Evolutionary conservation across 2,888 invertebrate genomes (phyloP).

Genomic region (Cantharis rustica): DNA sequence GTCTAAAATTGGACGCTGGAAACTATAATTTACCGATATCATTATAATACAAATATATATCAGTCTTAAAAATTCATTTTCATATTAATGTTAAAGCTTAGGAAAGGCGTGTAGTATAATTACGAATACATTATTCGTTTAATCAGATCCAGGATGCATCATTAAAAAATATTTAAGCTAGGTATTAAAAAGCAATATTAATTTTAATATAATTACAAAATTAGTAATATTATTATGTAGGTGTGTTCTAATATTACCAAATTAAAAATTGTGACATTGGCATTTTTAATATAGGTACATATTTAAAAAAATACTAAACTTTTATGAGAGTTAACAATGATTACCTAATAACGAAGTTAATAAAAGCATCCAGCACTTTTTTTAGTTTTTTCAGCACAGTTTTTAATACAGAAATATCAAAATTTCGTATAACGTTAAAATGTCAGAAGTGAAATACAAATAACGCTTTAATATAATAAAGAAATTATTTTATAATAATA

Average conservation of each 20-base stretch:
- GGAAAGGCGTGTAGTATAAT: slow-evolving; percentile 35
- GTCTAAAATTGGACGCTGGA: slow-evolving; percentile 1
- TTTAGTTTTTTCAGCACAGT: no score
- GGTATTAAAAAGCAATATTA: not conserved
- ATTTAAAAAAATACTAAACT: not conserved
- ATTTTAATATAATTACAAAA: not conserved
- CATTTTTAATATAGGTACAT: not conserved
- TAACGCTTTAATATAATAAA: not conserved
- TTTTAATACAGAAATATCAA: not conserved
- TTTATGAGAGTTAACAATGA: not conserved
- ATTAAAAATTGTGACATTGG: not conserved
- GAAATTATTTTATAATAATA: no score
- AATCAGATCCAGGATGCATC: slow-evolving; percentile 36
- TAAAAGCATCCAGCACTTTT: not conserved
- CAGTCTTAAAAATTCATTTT: slow-evolving; percentile 32
- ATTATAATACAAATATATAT: slow-evolving; percentile 19
- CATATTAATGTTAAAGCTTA: slow-evolving; percentile 35
- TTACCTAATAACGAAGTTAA: not conserved
- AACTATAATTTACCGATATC: not conserved
- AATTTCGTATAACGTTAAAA: not conserved
- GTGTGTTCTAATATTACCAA: not conserved
- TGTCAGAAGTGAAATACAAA: not conserved
- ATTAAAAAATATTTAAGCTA: not conserved
- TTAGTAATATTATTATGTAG: not conserved
- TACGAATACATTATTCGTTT: slow-evolving; percentile 21